A percentile compares a stretch with the other conserved stretches of the same genome.
phyloP scores from a whole-genome alignment of 35 echinoderm and acorn worm genomes.

The Apostichopus parvimensis region DNA sequence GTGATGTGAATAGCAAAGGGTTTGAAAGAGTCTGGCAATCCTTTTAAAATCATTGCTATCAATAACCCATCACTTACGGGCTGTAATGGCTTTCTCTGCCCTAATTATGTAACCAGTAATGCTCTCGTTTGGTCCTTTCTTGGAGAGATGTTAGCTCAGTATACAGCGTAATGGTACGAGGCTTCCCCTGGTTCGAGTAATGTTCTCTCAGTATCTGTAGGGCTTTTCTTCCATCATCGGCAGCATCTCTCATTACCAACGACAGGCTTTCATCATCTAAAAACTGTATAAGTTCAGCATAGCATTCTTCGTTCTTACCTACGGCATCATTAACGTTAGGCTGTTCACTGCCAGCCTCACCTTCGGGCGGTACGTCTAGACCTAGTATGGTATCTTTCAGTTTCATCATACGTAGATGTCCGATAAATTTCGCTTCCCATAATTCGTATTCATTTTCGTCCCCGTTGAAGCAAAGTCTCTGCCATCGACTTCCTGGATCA shows the following conservation, averaged over 20 bases:
- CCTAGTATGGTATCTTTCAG: slow-evolving; percentile 23
- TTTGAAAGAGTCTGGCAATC: slow-evolving; percentile 13
- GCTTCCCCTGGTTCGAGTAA: slow-evolving; percentile 45
- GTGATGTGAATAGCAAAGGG: background rate
- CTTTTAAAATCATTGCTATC: slow-evolving; percentile 34
- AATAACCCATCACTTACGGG: slow-evolving; percentile 31
- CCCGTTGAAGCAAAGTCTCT: slow-evolving; percentile 20
- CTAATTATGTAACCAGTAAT: slow-evolving; percentile 46
- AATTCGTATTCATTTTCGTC: slow-evolving; percentile 36
- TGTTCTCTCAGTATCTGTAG: slow-evolving; percentile 50
- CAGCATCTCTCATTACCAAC: slow-evolving; percentile 2
- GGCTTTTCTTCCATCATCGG: slow-evolving; percentile 50
- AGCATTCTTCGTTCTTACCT: no score
- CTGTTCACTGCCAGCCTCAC: no score
- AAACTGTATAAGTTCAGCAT: no score
- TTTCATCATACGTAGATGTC: slow-evolving; percentile 18
- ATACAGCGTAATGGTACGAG: slow-evolving; percentile 50
- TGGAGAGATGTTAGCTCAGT: slow-evolving; percentile 36
- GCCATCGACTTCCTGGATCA: slow-evolving; percentile 31
- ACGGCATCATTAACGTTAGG: no score
- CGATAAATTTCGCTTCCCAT: slow-evolving; percentile 38
- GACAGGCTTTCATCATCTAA: no score
- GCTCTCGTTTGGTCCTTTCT: slow-evolving; percentile 1
- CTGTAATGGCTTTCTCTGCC: slow-evolving; percentile 17
- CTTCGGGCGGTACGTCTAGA: background rate